Base-by-base conservation (phyloP, 2,113 vertebrate species). In the Pangasianodon gigas region DNA sequence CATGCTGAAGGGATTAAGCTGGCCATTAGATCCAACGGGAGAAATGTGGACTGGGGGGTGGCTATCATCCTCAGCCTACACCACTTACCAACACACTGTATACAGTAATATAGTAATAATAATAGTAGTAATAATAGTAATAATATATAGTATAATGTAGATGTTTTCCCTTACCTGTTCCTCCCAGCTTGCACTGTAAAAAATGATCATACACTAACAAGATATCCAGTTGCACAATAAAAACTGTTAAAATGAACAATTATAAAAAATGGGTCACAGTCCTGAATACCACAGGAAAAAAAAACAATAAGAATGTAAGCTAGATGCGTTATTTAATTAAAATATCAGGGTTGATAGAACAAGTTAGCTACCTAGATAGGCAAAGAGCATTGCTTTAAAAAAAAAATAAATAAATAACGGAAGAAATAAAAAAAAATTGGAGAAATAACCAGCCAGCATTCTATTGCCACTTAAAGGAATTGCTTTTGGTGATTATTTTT, bases 1-100 rank as follows among this genome's bases (percentile, higher is more conserved):
- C 80, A 58, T 84, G 69, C 62, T 58, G 71, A 67, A 89, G 83
- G 88, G 58, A 90, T 89, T 85, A 62, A 80, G 60, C 37, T 84
- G 85, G 77, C 86, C 67, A 26, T 89, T 82, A 91, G 87, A 91
- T 90, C 86, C 90, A 89, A 88, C 88, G 29, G 32, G n/a, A 62
- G 56, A 41, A 46, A 85, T 51, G 84, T 85, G 44, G 6, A 51
- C 44, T 51, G 21, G 13, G 6, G 60, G 6, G 21, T 62, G 32
- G 26, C 62, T 62, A n/a, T 83, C 51, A 87, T 62, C 79, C 46
- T 58, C 65, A 54, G 86, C 44, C n/a, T 44, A 87, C 41, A 41
- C 5, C 80, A 32, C 51, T 62, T 87, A 89, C 62, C 77, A 90
- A 41, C 7, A 65, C 60, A 16, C 2, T 52, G 56, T 6, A 58